Evolutionary conservation across 2,113 vertebrate genomes (phyloP).

Genomic region (Rousettus leschenaultii): DNA sequence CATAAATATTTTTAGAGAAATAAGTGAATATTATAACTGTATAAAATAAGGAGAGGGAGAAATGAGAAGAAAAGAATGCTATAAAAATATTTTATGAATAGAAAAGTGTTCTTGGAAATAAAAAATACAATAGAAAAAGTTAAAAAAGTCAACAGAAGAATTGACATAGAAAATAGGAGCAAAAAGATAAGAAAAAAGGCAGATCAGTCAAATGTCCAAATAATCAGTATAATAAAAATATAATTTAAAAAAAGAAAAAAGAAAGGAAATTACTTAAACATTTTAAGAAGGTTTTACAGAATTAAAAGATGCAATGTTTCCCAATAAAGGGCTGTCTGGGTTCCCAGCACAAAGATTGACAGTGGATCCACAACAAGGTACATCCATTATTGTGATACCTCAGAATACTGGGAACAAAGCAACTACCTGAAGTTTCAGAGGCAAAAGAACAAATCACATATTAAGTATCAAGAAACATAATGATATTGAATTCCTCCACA

Average conservation of each 20-base stretch:
- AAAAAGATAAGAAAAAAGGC: background rate
- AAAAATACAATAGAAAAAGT: background rate
- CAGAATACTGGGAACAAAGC: background rate
- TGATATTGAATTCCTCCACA: background rate
- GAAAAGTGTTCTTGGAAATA: background rate
- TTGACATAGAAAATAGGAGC: background rate
- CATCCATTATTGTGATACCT: background rate
- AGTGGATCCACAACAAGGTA: background rate
- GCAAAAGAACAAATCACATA: background rate
- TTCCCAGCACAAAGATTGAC: background rate
- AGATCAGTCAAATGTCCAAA: background rate
- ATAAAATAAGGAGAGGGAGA: background rate
- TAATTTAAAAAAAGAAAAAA: background rate
- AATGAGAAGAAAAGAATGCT: background rate
- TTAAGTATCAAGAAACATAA: slow-evolving; percentile 3
- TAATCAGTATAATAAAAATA: background rate
- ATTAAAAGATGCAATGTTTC: background rate
- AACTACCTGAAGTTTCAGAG: background rate
- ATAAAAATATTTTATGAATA: background rate
- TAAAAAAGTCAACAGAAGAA: background rate
- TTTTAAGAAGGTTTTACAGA: background rate
- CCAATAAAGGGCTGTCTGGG: background rate
- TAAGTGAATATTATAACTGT: background rate
- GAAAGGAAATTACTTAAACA: background rate
- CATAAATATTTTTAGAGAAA: background rate